Conservation (phyloP, 2,113 vertebrate genomes). For the Hiodon tergisus region DNA sequence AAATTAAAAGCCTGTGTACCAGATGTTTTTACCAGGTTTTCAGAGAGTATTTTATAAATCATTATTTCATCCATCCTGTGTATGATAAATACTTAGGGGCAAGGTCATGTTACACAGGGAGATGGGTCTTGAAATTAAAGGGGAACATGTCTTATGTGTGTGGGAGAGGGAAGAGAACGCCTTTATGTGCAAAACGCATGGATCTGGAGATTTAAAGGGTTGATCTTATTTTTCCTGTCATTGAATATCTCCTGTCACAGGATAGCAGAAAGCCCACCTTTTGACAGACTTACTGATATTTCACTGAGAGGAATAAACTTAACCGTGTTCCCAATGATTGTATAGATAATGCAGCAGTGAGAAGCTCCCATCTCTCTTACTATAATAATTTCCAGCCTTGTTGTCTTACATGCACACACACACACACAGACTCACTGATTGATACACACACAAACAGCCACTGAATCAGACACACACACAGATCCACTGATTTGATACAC, state of each 20-base stretch:
- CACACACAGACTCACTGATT: not conserved
- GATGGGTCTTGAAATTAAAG: slow-evolving; percentile 20
- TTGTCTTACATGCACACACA: not conserved
- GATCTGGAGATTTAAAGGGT: slow-evolving; percentile 17
- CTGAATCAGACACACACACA: too few species aligned
- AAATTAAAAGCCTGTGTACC: too few species aligned
- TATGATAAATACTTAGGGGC: not conserved
- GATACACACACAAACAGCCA: too few species aligned
- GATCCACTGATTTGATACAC: too few species aligned
- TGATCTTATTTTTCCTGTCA: slow-evolving; percentile 11
- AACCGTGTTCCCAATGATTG: too few species aligned
- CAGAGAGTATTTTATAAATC: too few species aligned
- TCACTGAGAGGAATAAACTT: not conserved
- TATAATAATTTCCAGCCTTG: too few species aligned
- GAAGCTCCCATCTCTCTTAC: too few species aligned
- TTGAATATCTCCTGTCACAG: slow-evolving; percentile 8
- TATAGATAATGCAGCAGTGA: too few species aligned
- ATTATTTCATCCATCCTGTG: not conserved
- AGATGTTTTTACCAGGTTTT: too few species aligned
- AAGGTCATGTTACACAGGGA: slow-evolving; percentile 6
- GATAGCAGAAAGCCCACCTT: not conserved
- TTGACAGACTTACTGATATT: not conserved
- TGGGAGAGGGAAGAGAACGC: too few species aligned
- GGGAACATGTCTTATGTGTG: too few species aligned
- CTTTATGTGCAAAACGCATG: slow-evolving; percentile 14